Evolutionary conservation across 2,888 invertebrate genomes (phyloP).

Genomic region (Epinotia brunnichana): DNA sequence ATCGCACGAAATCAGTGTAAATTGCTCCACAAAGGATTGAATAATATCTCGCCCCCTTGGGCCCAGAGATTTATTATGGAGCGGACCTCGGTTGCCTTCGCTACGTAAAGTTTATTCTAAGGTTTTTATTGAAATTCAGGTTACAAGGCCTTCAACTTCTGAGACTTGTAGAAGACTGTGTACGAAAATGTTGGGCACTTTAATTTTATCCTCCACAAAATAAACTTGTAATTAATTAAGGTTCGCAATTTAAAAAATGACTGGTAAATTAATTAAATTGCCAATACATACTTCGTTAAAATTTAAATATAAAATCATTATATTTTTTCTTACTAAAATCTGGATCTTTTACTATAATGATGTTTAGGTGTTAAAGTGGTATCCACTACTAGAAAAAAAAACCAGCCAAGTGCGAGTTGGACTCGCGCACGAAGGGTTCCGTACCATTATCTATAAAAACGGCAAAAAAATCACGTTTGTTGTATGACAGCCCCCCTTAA

Average conservation of each 20-base stretch:
- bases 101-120: constrained; percentile 18
- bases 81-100: constrained; percentile 20
- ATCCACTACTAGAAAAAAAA: too few relatives aligned
- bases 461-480: too few relatives aligned
- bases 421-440: too few relatives aligned
- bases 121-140: constrained; percentile 21
- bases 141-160: not conserved
- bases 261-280: not conserved
- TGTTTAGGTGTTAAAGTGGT: too few relatives aligned
- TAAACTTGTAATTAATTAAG: not conserved
- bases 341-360: too few relatives aligned
- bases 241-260: not conserved
- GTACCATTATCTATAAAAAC: too few relatives aligned
- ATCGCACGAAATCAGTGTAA: constrained; percentile 32
- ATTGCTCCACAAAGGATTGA: constrained; percentile 31
- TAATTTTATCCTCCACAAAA: not conserved
- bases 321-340: too few relatives aligned
- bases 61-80: constrained; percentile 20
- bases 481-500: too few relatives aligned
- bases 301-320: too few relatives aligned
- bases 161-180: not conserved
- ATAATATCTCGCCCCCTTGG: constrained; percentile 28
- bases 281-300: not conserved
- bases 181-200: not conserved
- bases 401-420: too few relatives aligned